Evolutionary conservation across 2,888 invertebrate species (phyloP).

Genomic region (Stenurella melanura): DNA sequence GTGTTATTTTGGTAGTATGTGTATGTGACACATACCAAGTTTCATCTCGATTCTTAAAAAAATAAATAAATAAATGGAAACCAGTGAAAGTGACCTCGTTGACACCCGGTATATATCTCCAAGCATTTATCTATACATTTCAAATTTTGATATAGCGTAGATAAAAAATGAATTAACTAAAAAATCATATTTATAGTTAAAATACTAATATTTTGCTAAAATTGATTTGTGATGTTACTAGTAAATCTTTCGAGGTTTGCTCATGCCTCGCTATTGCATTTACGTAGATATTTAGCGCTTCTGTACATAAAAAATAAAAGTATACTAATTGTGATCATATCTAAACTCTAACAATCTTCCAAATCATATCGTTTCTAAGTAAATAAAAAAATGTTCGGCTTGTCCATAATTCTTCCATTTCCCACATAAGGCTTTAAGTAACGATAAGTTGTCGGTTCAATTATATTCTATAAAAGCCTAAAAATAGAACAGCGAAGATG

Average conservation of each 20-base stretch:
- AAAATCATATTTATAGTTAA: neutral
- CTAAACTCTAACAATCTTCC: slow-evolving; percentile 32
- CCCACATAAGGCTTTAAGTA: slow-evolving; percentile 56
- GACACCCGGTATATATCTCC: too few relatives aligned
- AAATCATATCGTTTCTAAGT: slow-evolving; percentile 56
- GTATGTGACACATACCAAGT: too few relatives aligned
- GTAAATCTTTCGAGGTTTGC: neutral
- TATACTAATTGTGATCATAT: slow-evolving; percentile 33
- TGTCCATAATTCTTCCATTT: slow-evolving; percentile 67
- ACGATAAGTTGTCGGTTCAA: slow-evolving; percentile 38
- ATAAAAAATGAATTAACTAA: too few relatives aligned
- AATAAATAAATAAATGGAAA: too few relatives aligned
- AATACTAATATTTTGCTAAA: neutral
- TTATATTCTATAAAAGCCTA: slow-evolving; percentile 61
- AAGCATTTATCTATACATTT: too few relatives aligned
- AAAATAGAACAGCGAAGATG: slow-evolving; percentile 64
- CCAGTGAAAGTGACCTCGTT: too few relatives aligned
- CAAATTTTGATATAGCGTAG: too few relatives aligned
- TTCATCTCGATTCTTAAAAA: too few relatives aligned
- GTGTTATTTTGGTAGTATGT: too few relatives aligned
- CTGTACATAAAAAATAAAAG: slow-evolving; percentile 5
- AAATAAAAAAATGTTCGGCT: slow-evolving; percentile 58
- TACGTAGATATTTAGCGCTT: slow-evolving; percentile 13
- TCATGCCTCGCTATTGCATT: neutral
- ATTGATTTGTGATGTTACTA: neutral